Evolutionary conservation across 2,888 invertebrate species (phyloP), one percentile per base, ranked within the genome.

Genomic region (Hipparchia semele): DNA sequence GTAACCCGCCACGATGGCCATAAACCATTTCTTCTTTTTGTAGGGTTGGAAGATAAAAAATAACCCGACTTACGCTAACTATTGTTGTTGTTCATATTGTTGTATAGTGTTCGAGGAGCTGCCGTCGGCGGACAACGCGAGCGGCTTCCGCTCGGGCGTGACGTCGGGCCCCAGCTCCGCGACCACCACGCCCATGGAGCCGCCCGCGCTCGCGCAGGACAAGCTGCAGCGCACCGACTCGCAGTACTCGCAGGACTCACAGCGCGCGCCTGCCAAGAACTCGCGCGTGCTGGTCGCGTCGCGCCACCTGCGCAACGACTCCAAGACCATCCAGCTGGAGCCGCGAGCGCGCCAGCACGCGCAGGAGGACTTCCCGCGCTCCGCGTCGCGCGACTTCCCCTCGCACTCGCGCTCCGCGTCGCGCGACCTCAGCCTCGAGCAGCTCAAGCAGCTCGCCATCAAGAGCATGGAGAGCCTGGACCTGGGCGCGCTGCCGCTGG

Each of bases 101-200:
- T 87, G 0, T 84, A 97, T 84, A 97, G 97, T 97, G 72, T 97
- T 97, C 85, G 97, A 97, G 83, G 97, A 97, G 83, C 95, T 96
- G 74, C 95, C 95, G 60, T 94, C 94, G 0, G 89, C 93, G 13
- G 94, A 95, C 75, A 94, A 94, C 87, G 90, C 94, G 73, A 92
- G 92, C 81, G 94, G 90, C 0, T 90, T 90, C 81, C 86, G 92
- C 0, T 92, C 93, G 12, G 91, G 88, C 6, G 81, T 86, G 64
- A 88, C 89, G 73, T 91, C 93, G 12, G 92, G 89, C 6, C 86
- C 84, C 64, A 92, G 93, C 80, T 92, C 94, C 56, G 86, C 89
- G 46, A 87, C 84, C 69, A 88, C 86, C 59, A 89, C 92, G 75
- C 94, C 93, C 33, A 81, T 90, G 79, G 94, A 73, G 76, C 78